A percentile compares a stretch with the other conserved stretches of the same genome.
Conservation (phyloP, 2,888 invertebrate species). For the Aethes cnicana region DNA sequence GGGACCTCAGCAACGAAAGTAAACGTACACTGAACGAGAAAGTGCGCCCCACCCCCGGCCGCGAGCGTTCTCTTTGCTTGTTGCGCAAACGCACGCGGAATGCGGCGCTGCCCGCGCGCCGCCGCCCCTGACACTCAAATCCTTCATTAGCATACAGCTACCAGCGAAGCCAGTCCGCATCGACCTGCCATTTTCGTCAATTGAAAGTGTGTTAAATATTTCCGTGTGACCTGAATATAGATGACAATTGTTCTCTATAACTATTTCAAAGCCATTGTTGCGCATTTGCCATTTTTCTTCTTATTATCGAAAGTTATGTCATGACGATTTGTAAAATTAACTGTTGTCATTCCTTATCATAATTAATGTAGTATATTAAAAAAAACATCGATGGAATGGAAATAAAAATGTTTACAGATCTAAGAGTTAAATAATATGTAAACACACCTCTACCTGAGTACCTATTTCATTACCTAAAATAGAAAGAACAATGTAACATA, state of each 20-base stretch:
- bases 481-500: too few species aligned
- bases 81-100: slow-evolving; percentile 71
- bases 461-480: too few species aligned
- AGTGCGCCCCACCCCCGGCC: slow-evolving; percentile 58
- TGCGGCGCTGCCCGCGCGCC: slow-evolving; percentile 33
- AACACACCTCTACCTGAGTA: too few species aligned
- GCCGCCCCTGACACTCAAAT: slow-evolving; percentile 47
- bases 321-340: too few species aligned
- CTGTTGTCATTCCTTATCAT: too few species aligned
- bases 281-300: not conserved
- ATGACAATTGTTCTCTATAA: not conserved
- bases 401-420: too few species aligned
- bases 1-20: slow-evolving; percentile 73
- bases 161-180: slow-evolving; percentile 41
- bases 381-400: too few species aligned
- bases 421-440: too few species aligned
- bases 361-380: too few species aligned
- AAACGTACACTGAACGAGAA: slow-evolving; percentile 75
- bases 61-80: slow-evolving; percentile 69
- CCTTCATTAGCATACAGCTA: slow-evolving; percentile 53
- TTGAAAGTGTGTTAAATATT: slow-evolving; percentile 23
- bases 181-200: slow-evolving; percentile 46
- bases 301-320: too few species aligned
- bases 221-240: slow-evolving; percentile 24
- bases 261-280: not conserved